A percentile compares a stretch with the other conserved stretches of the same genome.
phyloP scores from a whole-genome alignment of 1,140 invertebrate genomes.

The Pseudomyrmex gracilis region DNA sequence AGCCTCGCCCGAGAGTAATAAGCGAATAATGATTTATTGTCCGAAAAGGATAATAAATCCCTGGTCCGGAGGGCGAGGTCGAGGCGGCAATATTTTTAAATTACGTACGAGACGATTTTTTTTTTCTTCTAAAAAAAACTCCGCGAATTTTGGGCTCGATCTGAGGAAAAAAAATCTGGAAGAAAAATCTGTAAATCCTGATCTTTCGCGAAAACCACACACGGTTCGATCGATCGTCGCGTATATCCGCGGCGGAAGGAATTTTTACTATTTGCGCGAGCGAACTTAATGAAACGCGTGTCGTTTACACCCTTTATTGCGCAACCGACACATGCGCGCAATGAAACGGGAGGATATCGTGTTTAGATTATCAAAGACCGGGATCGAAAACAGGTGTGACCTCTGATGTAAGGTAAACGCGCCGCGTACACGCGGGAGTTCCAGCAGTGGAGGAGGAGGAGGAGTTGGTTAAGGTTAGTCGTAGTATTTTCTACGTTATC shows the following conservation, averaged over 20 bases:
- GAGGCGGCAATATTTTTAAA: conserved; percentile 1
- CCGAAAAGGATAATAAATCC: not conserved
- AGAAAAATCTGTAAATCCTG: no score
- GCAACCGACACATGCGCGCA: conserved; percentile 51
- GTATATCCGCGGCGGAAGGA: no score
- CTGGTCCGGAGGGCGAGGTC: not conserved
- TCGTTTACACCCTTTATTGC: conserved; percentile 46
- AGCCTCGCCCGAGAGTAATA: not conserved
- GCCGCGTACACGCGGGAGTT: not conserved
- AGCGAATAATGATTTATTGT: conserved; percentile 38
- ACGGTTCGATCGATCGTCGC: no score
- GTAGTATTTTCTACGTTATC: conserved; percentile 14
- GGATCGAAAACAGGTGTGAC: conserved; percentile 69
- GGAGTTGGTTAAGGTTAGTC: not conserved
- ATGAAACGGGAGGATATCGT: conserved; percentile 45
- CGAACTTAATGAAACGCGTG: not conserved
- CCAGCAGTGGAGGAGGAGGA: not conserved
- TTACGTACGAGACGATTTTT: no score
- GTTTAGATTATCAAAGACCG: conserved; percentile 68
- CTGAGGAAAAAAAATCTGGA: no score
- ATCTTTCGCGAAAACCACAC: no score
- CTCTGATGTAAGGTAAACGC: conserved; percentile 50
- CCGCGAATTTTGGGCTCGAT: no score
- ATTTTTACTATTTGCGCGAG: no score
- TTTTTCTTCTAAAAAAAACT: no score